Evolutionary conservation across 1,140 invertebrate genomes (phyloP).

Genomic region (Yoshiicerus persimilis): DNA sequence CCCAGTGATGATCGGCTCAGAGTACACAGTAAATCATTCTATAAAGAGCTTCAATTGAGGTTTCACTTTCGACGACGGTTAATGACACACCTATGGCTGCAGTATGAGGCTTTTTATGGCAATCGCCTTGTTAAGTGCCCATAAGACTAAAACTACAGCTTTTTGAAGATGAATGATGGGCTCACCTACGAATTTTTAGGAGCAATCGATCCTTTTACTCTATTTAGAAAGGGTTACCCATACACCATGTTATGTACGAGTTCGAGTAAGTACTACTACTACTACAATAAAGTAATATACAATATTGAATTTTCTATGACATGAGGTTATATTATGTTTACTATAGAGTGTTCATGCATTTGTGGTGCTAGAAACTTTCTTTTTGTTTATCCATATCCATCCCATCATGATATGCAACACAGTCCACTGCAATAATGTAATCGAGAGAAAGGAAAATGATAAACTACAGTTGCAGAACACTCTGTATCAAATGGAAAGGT

Average conservation of each 20-base stretch:
- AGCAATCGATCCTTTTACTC: background rate
- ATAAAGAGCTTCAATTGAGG: slow-evolving; percentile 14
- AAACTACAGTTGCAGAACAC: too few relatives aligned
- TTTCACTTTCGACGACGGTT: background rate
- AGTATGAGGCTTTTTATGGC: background rate
- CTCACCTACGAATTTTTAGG: background rate
- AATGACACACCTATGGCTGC: slow-evolving; percentile 4
- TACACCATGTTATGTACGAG: background rate
- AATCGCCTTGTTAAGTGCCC: slow-evolving; percentile 10
- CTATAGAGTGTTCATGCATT: background rate
- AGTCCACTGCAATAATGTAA: too few relatives aligned
- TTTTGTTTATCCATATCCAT: background rate
- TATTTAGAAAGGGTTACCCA: background rate
- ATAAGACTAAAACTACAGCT: slow-evolving; percentile 1
- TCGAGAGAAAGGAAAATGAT: too few relatives aligned
- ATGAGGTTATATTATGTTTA: background rate
- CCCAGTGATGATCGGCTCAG: slow-evolving; percentile 4
- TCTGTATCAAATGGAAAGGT: too few relatives aligned
- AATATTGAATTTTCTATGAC: background rate
- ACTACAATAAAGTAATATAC: background rate
- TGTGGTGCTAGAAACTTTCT: background rate
- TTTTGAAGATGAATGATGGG: slow-evolving; percentile 12
- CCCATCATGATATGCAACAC: too few relatives aligned
- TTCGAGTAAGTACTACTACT: background rate
- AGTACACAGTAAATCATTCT: slow-evolving; percentile 6